phyloP scores from a whole-genome alignment of 2,888 invertebrate genomes.

The Volucella inanis region DNA sequence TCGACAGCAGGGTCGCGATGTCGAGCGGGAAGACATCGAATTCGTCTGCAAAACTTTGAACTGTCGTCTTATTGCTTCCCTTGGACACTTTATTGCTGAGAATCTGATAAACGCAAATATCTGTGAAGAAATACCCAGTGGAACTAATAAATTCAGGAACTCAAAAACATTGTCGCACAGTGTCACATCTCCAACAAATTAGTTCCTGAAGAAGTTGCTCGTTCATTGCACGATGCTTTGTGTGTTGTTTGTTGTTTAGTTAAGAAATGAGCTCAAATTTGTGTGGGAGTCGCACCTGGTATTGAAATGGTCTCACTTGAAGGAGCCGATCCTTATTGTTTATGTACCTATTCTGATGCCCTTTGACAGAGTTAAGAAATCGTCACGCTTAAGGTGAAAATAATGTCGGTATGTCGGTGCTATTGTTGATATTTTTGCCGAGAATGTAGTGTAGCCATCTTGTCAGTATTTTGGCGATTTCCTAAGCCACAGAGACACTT shows the following conservation, averaged over 20 bases:
- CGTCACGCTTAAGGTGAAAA: constrained; percentile 94
- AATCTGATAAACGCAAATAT: constrained; percentile 95
- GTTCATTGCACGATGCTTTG: constrained; percentile 95
- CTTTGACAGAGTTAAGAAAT: constrained; percentile 97
- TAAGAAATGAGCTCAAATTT: constrained; percentile 94
- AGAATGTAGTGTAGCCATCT: constrained; percentile 99
- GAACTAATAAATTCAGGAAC: constrained; percentile 95
- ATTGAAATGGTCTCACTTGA: constrained; percentile 94
- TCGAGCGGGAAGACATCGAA: constrained; percentile 99
- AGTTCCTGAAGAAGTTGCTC: constrained; percentile 94
- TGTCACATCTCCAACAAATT: constrained; percentile 94
- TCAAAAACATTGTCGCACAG: constrained; percentile 93
- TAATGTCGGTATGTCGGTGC: constrained; percentile 96
- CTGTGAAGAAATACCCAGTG: constrained; percentile 96
- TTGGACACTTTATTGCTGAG: constrained; percentile 98
- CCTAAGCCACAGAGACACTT: constrained; percentile 97
- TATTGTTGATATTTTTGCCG: constrained; percentile 97
- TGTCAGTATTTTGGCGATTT: constrained; percentile 96
- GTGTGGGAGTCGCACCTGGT: constrained; percentile 99
- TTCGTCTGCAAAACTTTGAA: constrained; percentile 97
- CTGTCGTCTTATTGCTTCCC: constrained; percentile 98
- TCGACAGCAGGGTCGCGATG: constrained; percentile 99
- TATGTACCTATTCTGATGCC: constrained; percentile 97
- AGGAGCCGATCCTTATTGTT: constrained; percentile 97
- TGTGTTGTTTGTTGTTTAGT: constrained; percentile 98